Evolutionary conservation across 2,113 vertebrate species (phyloP).

Genomic region (Antechinus flavipes): DNA sequence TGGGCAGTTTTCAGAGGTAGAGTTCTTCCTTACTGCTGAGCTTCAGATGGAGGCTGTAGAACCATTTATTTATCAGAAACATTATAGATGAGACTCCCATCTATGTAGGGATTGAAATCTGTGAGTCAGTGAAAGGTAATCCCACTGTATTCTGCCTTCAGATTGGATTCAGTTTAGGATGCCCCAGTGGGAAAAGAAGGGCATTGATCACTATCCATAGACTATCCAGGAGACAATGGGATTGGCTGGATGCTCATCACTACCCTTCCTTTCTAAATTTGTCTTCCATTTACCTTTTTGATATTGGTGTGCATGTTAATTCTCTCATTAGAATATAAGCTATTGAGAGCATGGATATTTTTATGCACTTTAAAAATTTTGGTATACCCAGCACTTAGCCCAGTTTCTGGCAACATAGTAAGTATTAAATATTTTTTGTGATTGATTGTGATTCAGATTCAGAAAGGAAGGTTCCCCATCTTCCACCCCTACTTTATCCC

Average conservation of each 20-base stretch:
- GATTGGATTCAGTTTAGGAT: background rate
- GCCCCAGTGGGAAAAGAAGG: background rate
- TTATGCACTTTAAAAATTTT: background rate
- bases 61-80: background rate
- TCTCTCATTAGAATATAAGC: background rate
- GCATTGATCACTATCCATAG: background rate
- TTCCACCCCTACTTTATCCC: background rate
- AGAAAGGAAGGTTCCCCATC: background rate
- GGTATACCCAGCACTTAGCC: background rate
- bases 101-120: background rate
- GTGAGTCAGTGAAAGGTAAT: background rate
- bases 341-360: background rate
- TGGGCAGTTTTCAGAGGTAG: no score
- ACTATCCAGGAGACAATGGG: background rate
- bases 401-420: background rate
- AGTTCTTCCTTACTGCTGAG: background rate
- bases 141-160: background rate
- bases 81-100: background rate
- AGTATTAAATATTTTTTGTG: background rate
- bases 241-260: background rate
- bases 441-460: background rate
- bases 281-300: background rate
- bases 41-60: background rate
- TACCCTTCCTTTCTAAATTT: background rate
- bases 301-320: background rate